These are phyloP conservation scores for Eulithis prunata DNA, from an alignment of 2,888 invertebrate species.

Conservation along the genomic window DNA sequence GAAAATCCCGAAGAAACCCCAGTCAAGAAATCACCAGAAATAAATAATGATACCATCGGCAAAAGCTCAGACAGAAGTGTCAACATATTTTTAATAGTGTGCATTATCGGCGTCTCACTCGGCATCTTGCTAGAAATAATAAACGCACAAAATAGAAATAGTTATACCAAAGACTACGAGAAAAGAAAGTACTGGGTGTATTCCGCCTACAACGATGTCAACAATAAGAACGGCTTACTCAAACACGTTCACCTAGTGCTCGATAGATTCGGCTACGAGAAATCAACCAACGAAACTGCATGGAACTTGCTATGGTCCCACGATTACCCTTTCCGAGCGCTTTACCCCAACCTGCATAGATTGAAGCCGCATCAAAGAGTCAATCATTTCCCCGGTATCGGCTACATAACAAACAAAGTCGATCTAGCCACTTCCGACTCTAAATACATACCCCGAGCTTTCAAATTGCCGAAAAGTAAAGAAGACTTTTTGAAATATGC, in stretches of 20 bases:
- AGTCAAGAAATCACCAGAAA: constrained; percentile 29
- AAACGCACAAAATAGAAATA: constrained; percentile 56
- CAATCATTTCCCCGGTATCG: constrained; percentile 97
- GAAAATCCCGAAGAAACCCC: constrained; percentile 31
- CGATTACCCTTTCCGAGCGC: constrained; percentile 92
- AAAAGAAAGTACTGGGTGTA: constrained; percentile 84
- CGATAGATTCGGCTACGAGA: constrained; percentile 89
- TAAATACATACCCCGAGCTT: constrained; percentile 93
- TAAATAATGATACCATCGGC: constrained; percentile 36
- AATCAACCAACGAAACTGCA: constrained; percentile 79
- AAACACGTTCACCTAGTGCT: constrained; percentile 93
- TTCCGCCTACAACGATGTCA: constrained; percentile 79
- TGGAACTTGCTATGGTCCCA: constrained; percentile 98
- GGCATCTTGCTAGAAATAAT: constrained; percentile 66
- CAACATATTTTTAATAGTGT: constrained; percentile 64
- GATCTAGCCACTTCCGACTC: constrained; percentile 92
- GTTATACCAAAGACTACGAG: constrained; percentile 32
- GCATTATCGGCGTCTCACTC: constrained; percentile 65
- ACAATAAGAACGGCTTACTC: constrained; percentile 86
- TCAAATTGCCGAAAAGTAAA: constrained; percentile 92
- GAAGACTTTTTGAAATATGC: constrained; percentile 88
- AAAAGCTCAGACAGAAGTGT: constrained; percentile 42
- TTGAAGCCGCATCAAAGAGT: constrained; percentile 91
- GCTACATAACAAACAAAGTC: constrained; percentile 95
- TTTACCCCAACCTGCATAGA: constrained; percentile 80